Evolutionary conservation across 2,888 invertebrate genomes (phyloP).

Genomic region (Tetanocera ferruginea): DNA sequence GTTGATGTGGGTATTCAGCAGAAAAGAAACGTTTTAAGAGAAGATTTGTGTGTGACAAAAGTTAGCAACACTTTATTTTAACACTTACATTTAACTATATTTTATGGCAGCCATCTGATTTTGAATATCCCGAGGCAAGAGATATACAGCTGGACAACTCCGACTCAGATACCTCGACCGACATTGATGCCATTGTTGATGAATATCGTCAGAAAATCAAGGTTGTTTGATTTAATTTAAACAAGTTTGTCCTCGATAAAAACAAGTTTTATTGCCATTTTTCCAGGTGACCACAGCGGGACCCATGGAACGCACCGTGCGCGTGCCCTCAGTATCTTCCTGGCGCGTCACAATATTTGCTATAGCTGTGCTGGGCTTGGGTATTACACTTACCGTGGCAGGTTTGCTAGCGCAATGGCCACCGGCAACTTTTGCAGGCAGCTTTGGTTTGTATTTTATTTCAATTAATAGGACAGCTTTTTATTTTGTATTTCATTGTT

Average conservation of each 20-base stretch:
- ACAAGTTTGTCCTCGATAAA: background rate
- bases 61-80: too few relatives aligned
- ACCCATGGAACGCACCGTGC: slow-evolving; percentile 66
- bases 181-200: slow-evolving; percentile 83
- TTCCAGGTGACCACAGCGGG: slow-evolving; percentile 69
- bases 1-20: background rate
- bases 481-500: background rate
- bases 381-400: slow-evolving; percentile 61
- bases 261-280: background rate
- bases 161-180: slow-evolving; percentile 81
- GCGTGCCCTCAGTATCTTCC: slow-evolving; percentile 67
- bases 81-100: too few relatives aligned
- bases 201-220: slow-evolving; percentile 81
- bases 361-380: slow-evolving; percentile 61
- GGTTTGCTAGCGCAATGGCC: slow-evolving; percentile 60
- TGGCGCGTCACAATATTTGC: slow-evolving; percentile 68
- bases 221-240: slow-evolving; percentile 63
- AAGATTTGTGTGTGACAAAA: background rate
- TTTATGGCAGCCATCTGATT: slow-evolving; percentile 62
- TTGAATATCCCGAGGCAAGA: slow-evolving; percentile 62
- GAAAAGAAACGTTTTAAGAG: background rate
- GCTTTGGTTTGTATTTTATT: slow-evolving; percentile 53
- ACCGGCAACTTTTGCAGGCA: slow-evolving; percentile 62
- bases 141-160: slow-evolving; percentile 71
- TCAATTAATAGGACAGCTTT: background rate